phyloP scores from a whole-genome alignment of 2,113 vertebrate genomes.

The Megatriorchis doriae region DNA sequence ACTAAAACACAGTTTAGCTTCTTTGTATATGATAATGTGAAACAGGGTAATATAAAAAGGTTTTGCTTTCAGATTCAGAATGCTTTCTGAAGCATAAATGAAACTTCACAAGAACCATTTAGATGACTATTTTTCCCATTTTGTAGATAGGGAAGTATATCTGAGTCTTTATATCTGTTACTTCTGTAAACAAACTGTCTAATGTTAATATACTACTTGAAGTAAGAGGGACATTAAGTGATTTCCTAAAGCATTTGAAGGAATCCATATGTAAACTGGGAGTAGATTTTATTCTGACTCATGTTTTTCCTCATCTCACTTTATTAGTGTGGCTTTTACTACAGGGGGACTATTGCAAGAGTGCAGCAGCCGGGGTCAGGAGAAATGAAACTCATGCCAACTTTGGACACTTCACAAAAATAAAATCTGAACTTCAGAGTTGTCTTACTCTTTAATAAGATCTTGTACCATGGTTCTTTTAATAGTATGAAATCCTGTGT shows the following conservation, averaged over 20 bases:
- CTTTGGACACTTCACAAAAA: not conserved
- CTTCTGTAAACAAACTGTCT: not conserved
- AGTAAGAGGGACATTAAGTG: not conserved
- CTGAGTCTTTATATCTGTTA: not conserved
- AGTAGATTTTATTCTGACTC: not conserved
- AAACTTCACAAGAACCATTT: not conserved
- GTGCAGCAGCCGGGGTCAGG: not conserved
- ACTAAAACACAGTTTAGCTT: not conserved
- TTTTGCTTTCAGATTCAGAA: not conserved
- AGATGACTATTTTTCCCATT: not conserved
- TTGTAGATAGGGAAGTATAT: not conserved
- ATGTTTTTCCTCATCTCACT: not conserved
- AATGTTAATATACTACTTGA: not conserved
- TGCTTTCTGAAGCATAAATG: not conserved
- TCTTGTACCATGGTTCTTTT: not conserved
- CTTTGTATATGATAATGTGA: not conserved
- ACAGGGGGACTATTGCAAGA: not conserved
- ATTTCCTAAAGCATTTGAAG: not conserved
- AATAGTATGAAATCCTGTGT: not conserved
- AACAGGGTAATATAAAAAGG: not conserved
- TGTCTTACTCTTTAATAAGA: not conserved
- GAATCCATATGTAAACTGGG: not conserved
- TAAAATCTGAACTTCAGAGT: not conserved
- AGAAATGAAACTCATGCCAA: not conserved
- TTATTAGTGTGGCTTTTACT: not conserved